These are phyloP conservation scores for Vollenhovia emeryi DNA, from an alignment of 1,140 invertebrate genomes.

Conservation along the genomic window DNA sequence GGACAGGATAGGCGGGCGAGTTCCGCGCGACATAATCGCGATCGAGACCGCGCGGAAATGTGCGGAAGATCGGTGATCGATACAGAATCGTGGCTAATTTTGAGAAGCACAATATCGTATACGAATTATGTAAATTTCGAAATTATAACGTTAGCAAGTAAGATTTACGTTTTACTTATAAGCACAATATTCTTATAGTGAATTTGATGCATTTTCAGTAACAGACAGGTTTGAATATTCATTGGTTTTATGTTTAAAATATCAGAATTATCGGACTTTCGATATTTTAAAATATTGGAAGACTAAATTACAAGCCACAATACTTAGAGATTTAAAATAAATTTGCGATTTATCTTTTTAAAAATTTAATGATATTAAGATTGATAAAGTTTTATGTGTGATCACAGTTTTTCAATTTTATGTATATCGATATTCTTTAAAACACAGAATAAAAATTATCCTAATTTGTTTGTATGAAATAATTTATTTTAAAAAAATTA, in stretches of 20 bases:
- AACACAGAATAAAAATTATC: neutral
- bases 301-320: neutral
- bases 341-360: neutral
- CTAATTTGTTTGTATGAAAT: no score
- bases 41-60: neutral
- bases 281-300: neutral
- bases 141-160: neutral
- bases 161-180: neutral
- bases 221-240: neutral
- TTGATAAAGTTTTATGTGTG: neutral
- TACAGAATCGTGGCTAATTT: neutral
- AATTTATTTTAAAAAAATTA: neutral
- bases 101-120: neutral
- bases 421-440: neutral
- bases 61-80: neutral
- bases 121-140: neutral
- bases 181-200: neutral
- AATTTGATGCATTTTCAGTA: neutral
- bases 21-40: neutral
- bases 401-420: neutral
- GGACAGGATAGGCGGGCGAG: neutral
- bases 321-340: neutral
- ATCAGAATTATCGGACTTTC: neutral
- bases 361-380: neutral
- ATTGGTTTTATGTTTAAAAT: neutral